Conservation (phyloP, 2,888 invertebrate genomes). For the Hermaeophaga mercurialis region DNA sequence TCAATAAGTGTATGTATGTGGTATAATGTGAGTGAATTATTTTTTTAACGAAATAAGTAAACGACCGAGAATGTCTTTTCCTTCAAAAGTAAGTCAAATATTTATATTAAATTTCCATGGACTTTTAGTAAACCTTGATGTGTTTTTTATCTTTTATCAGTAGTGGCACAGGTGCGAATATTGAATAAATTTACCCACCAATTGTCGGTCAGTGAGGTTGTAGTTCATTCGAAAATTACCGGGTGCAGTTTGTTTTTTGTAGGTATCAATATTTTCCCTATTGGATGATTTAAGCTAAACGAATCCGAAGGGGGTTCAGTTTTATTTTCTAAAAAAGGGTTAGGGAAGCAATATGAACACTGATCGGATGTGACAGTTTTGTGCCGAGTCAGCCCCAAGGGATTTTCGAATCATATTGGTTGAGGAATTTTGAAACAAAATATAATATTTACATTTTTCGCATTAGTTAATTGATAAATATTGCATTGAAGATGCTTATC, state of each 20-base stretch:
- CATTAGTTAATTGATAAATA: too few species aligned
- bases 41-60: conserved; percentile 17
- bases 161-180: not conserved
- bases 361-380: not conserved
- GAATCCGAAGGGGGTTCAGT: too few species aligned
- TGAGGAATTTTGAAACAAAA: too few species aligned
- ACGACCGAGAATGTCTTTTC: conserved; percentile 9
- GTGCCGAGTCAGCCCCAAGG: not conserved
- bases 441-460: too few species aligned
- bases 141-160: conserved; percentile 4
- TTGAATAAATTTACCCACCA: not conserved
- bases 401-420: too few species aligned
- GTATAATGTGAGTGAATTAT: conserved; percentile 11
- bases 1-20: conserved; percentile 23
- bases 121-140: too few species aligned
- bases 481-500: too few species aligned
- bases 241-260: not conserved
- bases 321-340: too few species aligned
- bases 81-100: conserved; percentile 18
- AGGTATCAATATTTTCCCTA: too few species aligned
- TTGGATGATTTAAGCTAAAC: too few species aligned
- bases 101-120: not conserved
- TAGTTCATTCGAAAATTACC: conserved; percentile 1
- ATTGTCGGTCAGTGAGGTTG: not conserved
- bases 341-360: not conserved